These are phyloP conservation scores for Anarrhichthys ocellatus DNA, from an alignment of 2,113 vertebrate species.

Conservation along the genomic window DNA sequence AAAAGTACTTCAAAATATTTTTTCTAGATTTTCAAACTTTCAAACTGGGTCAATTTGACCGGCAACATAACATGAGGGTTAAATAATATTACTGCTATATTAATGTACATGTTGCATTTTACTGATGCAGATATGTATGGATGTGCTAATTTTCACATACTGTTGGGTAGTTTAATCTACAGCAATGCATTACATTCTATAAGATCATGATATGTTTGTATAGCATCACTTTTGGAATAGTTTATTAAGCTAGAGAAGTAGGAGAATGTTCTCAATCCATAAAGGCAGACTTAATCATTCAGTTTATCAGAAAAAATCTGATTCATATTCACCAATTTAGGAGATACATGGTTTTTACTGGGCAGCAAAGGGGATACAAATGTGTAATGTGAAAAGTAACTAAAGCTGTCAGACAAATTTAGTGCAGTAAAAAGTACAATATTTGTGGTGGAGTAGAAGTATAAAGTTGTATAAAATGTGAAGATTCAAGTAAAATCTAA, in stretches of 20 bases:
- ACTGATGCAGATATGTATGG: not conserved
- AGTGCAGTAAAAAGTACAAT: not conserved
- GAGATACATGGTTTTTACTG: not conserved
- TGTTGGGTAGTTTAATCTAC: not conserved
- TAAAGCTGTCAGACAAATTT: not conserved
- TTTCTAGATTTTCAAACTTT: too few relatives aligned
- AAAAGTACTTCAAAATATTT: too few relatives aligned
- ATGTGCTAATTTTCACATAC: not conserved
- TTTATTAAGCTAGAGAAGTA: not conserved
- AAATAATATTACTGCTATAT: not conserved
- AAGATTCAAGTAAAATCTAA: not conserved
- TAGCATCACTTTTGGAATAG: not conserved
- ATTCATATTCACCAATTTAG: not conserved
- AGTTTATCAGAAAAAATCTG: not conserved
- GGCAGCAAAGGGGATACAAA: not conserved
- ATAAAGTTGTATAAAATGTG: not conserved
- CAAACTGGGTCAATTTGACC: too few relatives aligned
- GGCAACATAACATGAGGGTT: too few relatives aligned
- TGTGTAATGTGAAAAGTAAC: too few relatives aligned
- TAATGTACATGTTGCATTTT: not conserved
- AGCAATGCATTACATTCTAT: not conserved
- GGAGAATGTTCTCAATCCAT: not conserved
- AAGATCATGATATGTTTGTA: not conserved
- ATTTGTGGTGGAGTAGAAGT: not conserved
- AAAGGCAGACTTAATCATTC: not conserved